phyloP scores from a whole-genome alignment of 2,113 vertebrate genomes.

The Clarias macrocephalus region DNA sequence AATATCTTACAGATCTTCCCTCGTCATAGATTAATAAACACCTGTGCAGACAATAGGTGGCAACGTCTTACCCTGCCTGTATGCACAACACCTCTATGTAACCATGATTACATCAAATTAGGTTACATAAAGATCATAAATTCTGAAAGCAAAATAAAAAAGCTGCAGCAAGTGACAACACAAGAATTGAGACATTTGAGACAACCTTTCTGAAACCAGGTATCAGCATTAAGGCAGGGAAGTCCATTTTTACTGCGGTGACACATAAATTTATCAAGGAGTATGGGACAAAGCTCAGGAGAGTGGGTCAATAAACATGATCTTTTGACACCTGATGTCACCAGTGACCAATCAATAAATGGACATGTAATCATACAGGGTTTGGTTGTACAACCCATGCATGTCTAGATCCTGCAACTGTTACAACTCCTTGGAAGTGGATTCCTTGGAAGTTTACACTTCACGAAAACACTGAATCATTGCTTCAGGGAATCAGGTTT shows the following conservation, averaged over 20 bases:
- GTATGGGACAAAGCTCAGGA: conserved; percentile 30
- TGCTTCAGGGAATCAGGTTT: background rate
- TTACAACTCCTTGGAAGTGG: background rate
- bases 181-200: background rate
- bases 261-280: conserved; percentile 13
- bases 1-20: conserved; percentile 51
- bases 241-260: background rate
- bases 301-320: conserved; percentile 44
- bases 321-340: conserved; percentile 1
- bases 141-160: background rate
- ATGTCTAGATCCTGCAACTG: background rate
- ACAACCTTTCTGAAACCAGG: background rate
- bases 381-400: background rate
- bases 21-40: conserved; percentile 27
- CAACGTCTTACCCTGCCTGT: conserved; percentile 6
- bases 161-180: background rate
- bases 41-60: background rate
- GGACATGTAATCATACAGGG: background rate
- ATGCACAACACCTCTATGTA: background rate
- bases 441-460: background rate
- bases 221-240: background rate
- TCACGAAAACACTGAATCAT: background rate
- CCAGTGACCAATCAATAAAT: conserved; percentile 12
- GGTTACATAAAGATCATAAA: background rate
- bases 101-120: background rate